Evolutionary conservation across 2,888 invertebrate species (phyloP), one percentile per base, ranked within the genome.

Genomic region (Omphaloscelis lunosa): DNA sequence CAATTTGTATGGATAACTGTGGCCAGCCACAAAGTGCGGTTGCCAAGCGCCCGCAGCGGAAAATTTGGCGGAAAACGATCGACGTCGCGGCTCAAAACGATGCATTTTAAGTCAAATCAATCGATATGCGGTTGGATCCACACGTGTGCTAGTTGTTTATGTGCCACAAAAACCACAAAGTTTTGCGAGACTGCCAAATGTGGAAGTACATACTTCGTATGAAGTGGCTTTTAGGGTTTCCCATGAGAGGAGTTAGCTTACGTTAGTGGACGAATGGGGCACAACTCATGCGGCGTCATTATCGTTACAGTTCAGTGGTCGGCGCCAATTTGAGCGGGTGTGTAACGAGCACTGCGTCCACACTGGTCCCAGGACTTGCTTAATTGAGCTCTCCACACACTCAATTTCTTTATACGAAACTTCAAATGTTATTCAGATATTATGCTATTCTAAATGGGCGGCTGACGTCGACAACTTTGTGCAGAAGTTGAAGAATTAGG

Each of bases 111-210:
- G 94, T 95, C 92, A 93, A 93, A 95, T 95, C 94, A 95, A 96
- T 96, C 95, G 95, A 95, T 95, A 93, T 89, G 95, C 92, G 95
- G 95, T 94, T 90, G 91, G 93, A 90, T 90, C 92, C 93, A 91
- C 95, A 94, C 94, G 93, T 93, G 95, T 93, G 95, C 92, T 93
- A 91, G 92, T 96, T 95, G 96, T 96, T 96, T 96, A 96, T 96
- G 96, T 91, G 90, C 95, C 95, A 90, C 96, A 95, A 95, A 95
- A 95, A 94, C 96, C 96, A 90, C 95, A 89, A 92, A 93, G 93
- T 95, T 94, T 94, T 94, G 95, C 92, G 93, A 93, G 92, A 93
- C 92, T 95, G 95, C 96, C 96, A 96, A 96, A 95, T 93, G 92
- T 92, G 92, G 88, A 92, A 92, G 91, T 89, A 89, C 85, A 90